Conservation (phyloP, 1,140 invertebrate genomes). For the Planococcus citri region DNA sequence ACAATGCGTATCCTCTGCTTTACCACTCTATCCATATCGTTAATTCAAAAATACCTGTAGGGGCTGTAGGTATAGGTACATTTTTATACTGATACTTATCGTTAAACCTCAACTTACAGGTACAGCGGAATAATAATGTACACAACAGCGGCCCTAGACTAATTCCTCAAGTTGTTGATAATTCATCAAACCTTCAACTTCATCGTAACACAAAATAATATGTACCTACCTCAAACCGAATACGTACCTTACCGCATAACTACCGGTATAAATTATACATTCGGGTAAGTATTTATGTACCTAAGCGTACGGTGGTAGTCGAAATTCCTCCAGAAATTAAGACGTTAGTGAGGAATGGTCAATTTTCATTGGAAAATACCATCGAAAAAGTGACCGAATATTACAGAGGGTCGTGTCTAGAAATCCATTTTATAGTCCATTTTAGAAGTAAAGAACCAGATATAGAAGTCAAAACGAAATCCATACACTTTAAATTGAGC, state of each 20-base stretch:
- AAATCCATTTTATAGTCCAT: constrained; percentile 14
- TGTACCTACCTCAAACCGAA: neutral
- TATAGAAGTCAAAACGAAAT: neutral
- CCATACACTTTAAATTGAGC: constrained; percentile 10
- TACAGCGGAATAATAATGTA: no score
- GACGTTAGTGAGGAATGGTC: neutral
- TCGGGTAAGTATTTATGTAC: neutral
- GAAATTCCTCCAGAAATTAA: constrained; percentile 1
- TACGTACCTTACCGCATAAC: neutral
- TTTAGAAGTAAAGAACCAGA: neutral
- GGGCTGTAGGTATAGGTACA: no score
- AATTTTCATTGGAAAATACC: neutral
- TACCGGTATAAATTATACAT: neutral
- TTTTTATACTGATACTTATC: no score
- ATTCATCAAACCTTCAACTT: no score
- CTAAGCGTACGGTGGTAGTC: constrained; percentile 11
- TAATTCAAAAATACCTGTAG: no score
- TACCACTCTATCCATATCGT: no score
- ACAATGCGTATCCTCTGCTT: no score
- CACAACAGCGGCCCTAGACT: no score
- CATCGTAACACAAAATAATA: no score
- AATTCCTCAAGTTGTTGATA: no score
- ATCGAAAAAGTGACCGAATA: neutral
- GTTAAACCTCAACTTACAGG: no score
- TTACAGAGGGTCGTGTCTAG: neutral